These are phyloP conservation scores for Lemur catta DNA, from an alignment of 2,797 vertebrate species.

Conservation along the genomic window DNA sequence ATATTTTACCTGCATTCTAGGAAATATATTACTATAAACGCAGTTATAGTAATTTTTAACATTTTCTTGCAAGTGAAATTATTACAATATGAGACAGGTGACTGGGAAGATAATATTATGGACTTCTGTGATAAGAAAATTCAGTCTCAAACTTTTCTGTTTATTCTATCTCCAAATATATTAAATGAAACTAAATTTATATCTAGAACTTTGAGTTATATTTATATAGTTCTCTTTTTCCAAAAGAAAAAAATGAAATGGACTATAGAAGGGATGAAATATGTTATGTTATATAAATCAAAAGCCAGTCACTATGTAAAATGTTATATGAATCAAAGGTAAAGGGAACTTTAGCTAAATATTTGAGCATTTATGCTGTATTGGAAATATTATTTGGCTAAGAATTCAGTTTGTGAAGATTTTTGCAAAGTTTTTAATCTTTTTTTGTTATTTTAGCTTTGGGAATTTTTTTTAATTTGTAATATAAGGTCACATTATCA, in stretches of 20 bases:
- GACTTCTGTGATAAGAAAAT: background rate
- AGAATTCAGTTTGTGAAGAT: background rate
- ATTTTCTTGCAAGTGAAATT: background rate
- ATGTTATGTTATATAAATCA: background rate
- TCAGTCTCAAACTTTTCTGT: background rate
- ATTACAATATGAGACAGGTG: background rate
- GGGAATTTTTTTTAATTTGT: background rate
- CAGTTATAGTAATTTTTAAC: background rate
- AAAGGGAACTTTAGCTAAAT: background rate
- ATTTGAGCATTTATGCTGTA: background rate
- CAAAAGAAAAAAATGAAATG: background rate
- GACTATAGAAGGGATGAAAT: background rate
- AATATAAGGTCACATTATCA: background rate
- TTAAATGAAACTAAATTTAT: background rate
- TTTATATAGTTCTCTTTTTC: background rate
- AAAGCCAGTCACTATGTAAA: background rate
- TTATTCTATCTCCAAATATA: background rate
- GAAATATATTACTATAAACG: background rate
- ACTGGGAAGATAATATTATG: background rate
- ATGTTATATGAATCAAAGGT: background rate
- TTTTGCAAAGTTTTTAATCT: background rate
- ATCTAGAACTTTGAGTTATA: background rate
- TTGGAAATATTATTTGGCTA: background rate
- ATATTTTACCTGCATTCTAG: background rate
- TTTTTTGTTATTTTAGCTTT: background rate